Evolutionary conservation across 2,797 vertebrate species (phyloP).

Genomic region (Crax fasciolata): DNA sequence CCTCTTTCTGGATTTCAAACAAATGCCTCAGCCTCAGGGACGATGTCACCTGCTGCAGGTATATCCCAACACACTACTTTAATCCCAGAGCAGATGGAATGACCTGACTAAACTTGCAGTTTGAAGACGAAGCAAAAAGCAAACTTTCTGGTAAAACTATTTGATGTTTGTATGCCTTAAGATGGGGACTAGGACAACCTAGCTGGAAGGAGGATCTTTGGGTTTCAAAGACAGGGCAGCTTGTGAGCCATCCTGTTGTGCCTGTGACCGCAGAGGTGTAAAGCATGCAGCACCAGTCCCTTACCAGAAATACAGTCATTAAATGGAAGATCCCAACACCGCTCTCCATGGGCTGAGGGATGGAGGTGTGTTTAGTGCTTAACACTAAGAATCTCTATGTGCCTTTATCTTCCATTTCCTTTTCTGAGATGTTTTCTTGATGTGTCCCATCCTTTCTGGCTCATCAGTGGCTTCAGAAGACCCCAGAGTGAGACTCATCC

Average conservation of each 20-base stretch:
- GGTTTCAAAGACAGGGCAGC: not conserved
- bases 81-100: not conserved
- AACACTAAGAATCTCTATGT: not conserved
- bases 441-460: not conserved
- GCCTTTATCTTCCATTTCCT: not conserved
- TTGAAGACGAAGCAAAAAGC: not conserved
- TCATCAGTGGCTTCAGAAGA: not conserved
- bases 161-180: not conserved
- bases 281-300: not conserved
- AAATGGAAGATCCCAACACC: not conserved
- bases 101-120: not conserved
- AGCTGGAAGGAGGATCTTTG: not conserved
- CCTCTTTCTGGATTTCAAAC: not conserved
- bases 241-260: not conserved
- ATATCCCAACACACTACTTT: not conserved
- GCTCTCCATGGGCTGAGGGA: rapidly evolving
- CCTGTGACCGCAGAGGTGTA: not conserved
- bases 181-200: not conserved
- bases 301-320: not conserved
- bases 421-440: not conserved
- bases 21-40: not conserved
- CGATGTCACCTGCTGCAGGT: not conserved
- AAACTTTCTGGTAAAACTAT: not conserved
- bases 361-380: not conserved
- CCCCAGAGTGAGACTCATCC: not conserved